These are phyloP conservation scores for Lepus americanus DNA, from an alignment of 2,113 vertebrate species.

Conservation along the genomic window DNA sequence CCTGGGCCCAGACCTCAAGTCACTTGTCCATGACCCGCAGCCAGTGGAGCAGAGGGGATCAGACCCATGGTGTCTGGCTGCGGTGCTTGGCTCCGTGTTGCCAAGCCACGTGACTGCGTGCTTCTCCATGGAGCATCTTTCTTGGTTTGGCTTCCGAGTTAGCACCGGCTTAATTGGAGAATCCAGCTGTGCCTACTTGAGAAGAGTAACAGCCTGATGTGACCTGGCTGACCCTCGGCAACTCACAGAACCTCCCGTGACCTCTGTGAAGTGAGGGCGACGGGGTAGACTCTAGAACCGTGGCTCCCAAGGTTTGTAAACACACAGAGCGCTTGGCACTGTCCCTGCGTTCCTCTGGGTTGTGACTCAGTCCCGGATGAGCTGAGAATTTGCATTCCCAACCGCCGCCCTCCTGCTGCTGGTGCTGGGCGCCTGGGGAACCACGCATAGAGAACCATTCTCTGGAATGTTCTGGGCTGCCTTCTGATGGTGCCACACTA, in stretches of 20 bases:
- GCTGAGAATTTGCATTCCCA: background rate
- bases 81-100: background rate
- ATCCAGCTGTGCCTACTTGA: background rate
- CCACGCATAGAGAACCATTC: background rate
- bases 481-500: background rate
- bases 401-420: too few species aligned
- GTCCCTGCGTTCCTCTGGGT: too few species aligned
- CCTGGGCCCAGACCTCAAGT: background rate
- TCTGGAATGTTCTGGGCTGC: background rate
- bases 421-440: background rate
- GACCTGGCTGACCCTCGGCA: background rate
- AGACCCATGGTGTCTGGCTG: accelerated
- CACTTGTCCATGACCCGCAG: background rate
- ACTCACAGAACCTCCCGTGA: background rate
- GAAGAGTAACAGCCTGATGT: background rate
- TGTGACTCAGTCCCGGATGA: background rate
- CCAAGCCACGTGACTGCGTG: background rate
- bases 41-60: background rate
- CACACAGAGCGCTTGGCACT: background rate
- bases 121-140: background rate
- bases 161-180: background rate
- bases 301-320: background rate
- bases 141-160: background rate
- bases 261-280: background rate
- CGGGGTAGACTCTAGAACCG: too few species aligned